phyloP scores from a whole-genome alignment of 37 sponge, comb jelly and placozoan species.

The Lycopodina hypogea region DNA sequence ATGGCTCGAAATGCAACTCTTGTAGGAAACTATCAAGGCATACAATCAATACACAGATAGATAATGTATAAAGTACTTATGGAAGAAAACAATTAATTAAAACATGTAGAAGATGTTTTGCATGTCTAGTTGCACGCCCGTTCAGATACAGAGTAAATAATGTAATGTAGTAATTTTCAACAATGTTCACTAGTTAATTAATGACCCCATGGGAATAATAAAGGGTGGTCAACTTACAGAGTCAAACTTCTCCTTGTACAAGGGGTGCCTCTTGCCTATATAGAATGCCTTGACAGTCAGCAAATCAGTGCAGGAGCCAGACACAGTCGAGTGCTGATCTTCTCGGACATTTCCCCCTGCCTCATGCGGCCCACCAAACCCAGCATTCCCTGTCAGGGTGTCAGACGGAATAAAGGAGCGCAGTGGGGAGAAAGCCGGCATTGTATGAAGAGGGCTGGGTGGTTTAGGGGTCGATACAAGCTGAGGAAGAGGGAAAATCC shows the following conservation, averaged over 20 bases:
- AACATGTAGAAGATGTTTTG: no score
- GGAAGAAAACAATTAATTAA: no score
- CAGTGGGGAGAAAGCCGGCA: constrained; percentile 47
- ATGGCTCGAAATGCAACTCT: no score
- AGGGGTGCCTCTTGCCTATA: constrained; percentile 43
- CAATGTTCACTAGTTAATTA: no score
- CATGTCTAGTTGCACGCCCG: no score
- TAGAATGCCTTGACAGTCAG: constrained; percentile 56
- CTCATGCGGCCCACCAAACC: background rate
- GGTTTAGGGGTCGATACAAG: constrained; percentile 54
- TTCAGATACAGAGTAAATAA: no score
- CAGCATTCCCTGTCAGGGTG: background rate
- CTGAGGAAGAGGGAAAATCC: constrained; percentile 48
- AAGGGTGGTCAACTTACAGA: constrained; percentile 74
- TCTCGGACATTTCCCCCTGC: background rate
- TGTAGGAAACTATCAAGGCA: no score
- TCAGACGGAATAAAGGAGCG: constrained; percentile 50
- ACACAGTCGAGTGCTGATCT: background rate
- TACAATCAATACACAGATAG: no score
- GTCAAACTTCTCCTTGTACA: constrained; percentile 48
- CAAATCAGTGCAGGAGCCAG: constrained; percentile 32
- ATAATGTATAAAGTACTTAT: no score
- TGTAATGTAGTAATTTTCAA: no score
- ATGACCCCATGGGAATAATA: no score
- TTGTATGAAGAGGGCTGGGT: background rate